Evolutionary conservation across 64 coral and sea anemone species (phyloP).

Genomic region (Stichodactyla mertensii): DNA sequence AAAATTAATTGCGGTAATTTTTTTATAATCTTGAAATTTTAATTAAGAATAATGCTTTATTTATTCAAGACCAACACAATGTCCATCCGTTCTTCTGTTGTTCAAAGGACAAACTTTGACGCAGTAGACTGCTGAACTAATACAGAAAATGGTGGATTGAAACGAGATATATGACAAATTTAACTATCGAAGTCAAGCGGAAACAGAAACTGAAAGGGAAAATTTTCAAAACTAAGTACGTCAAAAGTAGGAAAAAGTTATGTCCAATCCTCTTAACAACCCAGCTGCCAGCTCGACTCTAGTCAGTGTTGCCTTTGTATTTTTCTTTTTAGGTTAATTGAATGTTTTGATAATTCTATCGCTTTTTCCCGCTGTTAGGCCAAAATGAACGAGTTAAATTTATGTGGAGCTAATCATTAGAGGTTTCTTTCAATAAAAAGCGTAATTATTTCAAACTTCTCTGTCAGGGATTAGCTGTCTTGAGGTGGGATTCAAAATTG

Average conservation of each 20-base stretch:
- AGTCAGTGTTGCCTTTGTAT: not conserved
- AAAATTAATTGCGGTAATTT: not conserved
- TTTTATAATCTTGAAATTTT: not conserved
- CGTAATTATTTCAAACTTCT: too few species aligned
- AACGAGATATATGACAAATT: not conserved
- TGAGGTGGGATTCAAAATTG: too few species aligned
- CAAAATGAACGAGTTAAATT: not conserved
- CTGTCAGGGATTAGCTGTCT: too few species aligned
- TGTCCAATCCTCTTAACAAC: not conserved
- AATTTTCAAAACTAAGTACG: too few species aligned
- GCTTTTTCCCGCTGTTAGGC: not conserved
- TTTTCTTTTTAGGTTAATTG: not conserved
- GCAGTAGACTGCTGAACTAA: not conserved
- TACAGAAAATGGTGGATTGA: not conserved
- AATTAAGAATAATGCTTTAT: not conserved
- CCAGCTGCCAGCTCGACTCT: not conserved
- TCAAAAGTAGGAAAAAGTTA: not conserved
- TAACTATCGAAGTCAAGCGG: not conserved
- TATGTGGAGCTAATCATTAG: not conserved
- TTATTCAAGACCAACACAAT: not conserved
- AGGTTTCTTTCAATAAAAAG: not conserved
- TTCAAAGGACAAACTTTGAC: not conserved
- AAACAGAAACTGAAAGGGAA: not conserved
- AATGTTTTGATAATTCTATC: not conserved
- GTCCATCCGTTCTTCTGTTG: not conserved